Conservation (phyloP, 2,113 vertebrate species). For the Sigmodon hispidus region DNA sequence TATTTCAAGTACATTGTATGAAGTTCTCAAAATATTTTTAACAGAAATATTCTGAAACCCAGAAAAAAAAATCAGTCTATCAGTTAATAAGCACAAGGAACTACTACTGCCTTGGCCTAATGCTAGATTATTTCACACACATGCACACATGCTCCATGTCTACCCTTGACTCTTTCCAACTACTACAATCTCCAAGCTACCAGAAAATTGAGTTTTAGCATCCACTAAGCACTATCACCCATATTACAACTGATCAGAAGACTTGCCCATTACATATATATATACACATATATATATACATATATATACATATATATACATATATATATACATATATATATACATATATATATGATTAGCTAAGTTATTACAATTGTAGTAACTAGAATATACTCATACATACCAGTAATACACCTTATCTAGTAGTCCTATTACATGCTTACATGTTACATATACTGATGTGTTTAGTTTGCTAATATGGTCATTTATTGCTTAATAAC, state of each 20-base stretch:
- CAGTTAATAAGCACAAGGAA: not conserved
- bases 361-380: not conserved
- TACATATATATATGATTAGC: not conserved
- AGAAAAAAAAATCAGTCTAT: not conserved
- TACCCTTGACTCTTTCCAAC: not conserved
- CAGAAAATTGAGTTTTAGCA: not conserved
- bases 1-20: not conserved
- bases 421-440: not conserved
- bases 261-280: not conserved
- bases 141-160: too few species aligned
- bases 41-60: not conserved
- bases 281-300: too few species aligned
- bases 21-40: not conserved
- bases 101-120: not conserved
- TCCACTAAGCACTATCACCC: too few species aligned
- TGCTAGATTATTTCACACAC: not conserved
- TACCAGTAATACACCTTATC: not conserved
- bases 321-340: not conserved
- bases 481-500: not conserved
- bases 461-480: not conserved
- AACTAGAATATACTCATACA: not conserved
- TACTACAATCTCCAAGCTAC: not conserved
- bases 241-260: not conserved
- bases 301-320: too few species aligned
- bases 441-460: not conserved